These are phyloP conservation scores for Harpagifer antarcticus DNA, from an alignment of 2,797 vertebrate genomes.

Conservation along the genomic window DNA sequence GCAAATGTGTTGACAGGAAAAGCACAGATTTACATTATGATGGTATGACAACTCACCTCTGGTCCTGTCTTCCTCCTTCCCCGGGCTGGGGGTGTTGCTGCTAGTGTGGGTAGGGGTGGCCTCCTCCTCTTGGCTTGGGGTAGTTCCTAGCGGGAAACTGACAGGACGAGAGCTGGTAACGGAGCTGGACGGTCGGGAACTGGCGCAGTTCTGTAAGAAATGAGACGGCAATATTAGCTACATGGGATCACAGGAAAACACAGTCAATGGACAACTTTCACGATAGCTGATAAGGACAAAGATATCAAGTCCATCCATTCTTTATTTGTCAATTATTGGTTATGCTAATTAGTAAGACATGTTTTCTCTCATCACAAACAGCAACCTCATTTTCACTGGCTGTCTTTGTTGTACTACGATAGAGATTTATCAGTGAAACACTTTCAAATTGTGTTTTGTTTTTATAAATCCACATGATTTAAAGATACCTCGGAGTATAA, in stretches of 20 bases:
- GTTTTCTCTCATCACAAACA: not conserved
- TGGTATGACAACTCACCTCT: constrained; percentile 49
- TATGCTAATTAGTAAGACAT: not conserved
- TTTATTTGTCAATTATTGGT: not conserved
- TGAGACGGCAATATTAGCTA: not conserved
- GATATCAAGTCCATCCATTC: not conserved
- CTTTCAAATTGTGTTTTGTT: not conserved
- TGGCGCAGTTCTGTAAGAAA: constrained; percentile 81
- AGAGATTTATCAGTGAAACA: not conserved
- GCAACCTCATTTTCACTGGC: too few species aligned
- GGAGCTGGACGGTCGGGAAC: constrained; percentile 81
- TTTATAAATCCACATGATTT: too few species aligned
- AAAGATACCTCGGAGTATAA: too few species aligned
- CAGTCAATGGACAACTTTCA: not conserved
- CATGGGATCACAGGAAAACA: not conserved
- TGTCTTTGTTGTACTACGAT: too few species aligned
- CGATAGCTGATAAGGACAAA: not conserved
- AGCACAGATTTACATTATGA: not conserved
- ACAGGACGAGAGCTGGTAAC: constrained; percentile 77
- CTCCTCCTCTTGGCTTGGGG: constrained; percentile 69
- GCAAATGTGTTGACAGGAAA: not conserved
- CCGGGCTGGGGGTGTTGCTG: constrained; percentile 27
- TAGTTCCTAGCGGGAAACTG: constrained; percentile 72
- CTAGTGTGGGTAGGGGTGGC: constrained; percentile 42
- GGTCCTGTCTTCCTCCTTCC: constrained; percentile 40